Base-by-base conservation (phyloP, 2,888 invertebrate genomes). In the Lissocephala sabroskyi region DNA sequence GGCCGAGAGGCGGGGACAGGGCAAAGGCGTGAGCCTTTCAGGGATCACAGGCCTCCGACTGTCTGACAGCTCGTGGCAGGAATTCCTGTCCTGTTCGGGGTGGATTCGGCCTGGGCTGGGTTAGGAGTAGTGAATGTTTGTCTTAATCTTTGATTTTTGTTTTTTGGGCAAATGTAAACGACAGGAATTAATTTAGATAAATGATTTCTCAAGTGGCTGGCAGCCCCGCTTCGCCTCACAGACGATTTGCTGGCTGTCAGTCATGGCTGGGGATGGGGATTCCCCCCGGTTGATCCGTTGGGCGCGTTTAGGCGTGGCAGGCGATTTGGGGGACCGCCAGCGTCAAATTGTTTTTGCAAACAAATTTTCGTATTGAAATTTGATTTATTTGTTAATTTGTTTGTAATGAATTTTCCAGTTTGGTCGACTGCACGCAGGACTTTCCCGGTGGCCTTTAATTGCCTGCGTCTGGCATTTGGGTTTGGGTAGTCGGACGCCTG, bases 151-250 rank as follows among this genome's bases (percentile, higher is more conserved):
- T 83, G 84, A 84, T 84, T 84, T 83, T 82, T 79, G 81, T 74
- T 77, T 73, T 57, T 54, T n/a, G n/a, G 74, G 68, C 81, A 81
- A 82, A 84, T 84, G 84, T 84, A 84, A 84, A 84, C 84, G 84
- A 84, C 84, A 84, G 83, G 84, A 83, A 84, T 84, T 84, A 84
- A 84, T 84, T 84, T 84, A 83, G 84, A 84, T 83, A 84, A 84
- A 84, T 84, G 84, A 83, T 83, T 82, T 82, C 62, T 79, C 74
- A 79, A 81, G 81, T 65, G 68, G 65, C 35, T 42, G 52, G 51
- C 51, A 51, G 59, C 59, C 55, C n/a, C n/a, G n/a, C n/a, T n/a
- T n/a, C n/a, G n/a, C n/a, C n/a, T n/a, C n/a, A n/a, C 62, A 42
- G 59, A 62, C 75, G 67, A 74, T 76, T 76, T 76, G 77, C 66